Evolutionary conservation across 2,888 invertebrate genomes (phyloP).

Genomic region (Agonopterix arenella): DNA sequence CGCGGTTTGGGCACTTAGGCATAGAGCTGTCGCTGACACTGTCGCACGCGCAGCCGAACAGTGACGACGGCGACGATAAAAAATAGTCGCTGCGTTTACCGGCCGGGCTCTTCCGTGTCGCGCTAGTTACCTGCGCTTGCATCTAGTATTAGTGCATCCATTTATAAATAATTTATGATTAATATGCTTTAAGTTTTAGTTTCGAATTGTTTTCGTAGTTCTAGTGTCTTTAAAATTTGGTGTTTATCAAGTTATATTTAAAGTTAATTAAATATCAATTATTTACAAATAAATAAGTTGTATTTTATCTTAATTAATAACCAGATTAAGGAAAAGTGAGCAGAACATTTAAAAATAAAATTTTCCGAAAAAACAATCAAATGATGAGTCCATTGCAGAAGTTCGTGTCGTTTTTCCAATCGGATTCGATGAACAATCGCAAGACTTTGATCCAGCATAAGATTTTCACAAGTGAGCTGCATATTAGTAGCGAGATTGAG

Average conservation of each 20-base stretch:
- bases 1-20: constrained; percentile 25
- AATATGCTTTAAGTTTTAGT: no score
- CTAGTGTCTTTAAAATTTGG: no score
- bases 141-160: neutral
- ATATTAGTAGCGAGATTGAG: constrained; percentile 57
- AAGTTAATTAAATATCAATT: no score
- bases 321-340: no score
- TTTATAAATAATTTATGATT: no score
- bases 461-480: constrained; percentile 77
- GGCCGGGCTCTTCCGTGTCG: constrained; percentile 23
- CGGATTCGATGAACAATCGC: constrained; percentile 68
- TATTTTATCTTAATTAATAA: no score
- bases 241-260: no score
- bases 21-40: constrained; percentile 44
- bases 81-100: constrained; percentile 22
- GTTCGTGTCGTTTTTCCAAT: constrained; percentile 78
- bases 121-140: constrained; percentile 6
- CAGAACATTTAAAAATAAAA: no score
- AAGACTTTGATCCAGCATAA: constrained; percentile 63
- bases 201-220: no score
- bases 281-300: no score
- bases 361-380: neutral
- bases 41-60: constrained; percentile 36
- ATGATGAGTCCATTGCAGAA: constrained; percentile 79
- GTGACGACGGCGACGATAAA: constrained; percentile 32